Base-by-base conservation (phyloP, 2,113 vertebrate species). In the Pimephales promelas region DNA sequence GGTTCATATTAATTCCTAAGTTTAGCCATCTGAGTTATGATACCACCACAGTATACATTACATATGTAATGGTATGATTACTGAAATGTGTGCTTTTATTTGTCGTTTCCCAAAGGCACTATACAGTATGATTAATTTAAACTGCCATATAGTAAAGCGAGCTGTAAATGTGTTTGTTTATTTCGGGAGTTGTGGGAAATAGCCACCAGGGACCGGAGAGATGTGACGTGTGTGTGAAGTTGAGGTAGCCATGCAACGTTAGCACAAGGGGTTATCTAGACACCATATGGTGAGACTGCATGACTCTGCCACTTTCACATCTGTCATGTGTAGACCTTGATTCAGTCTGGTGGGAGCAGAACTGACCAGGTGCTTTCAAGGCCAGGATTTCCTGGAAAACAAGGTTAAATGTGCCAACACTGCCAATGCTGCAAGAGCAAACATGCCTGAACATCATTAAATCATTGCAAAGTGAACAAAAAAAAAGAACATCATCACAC, bases 251-350 rank as follows among this genome's bases (percentile, higher is more conserved):
- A n/a, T 7, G n/a, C 36, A 72, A 73, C 43, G 7, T 73, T 73
- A 26, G n/a, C 71, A 73, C 43, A 49, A 26, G 56, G 6, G 78
- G 40, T 66, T 47, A 66, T 66, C 43, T 64, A 66, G 77, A 66
- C 77, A 64, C 77, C 77, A 79, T 79, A 79, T 49, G 59, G 57
- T n/a, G 61, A 34, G 61, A 66, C 43, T 49, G 77, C 40, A 14
- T 49, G 77, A 79, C 57, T 79, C 59, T n/a, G 31, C 56, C 43
- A 80, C 61, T 66, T 28, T 79, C 76, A 79, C 57, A 79, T 79
- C 76, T 79, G 40, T 47, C 56, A 47, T 80, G 5, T n/a, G 26
- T 52, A 61, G 45, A 52, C 78, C 61, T 66, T 66, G 24, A 80
- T 66, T 64, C 16, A 10, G 43, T 79, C 77, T 79, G 36, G 22